A percentile compares a stretch with the other conserved stretches of the same genome.
These are phyloP conservation scores for Falco punctatus DNA, from an alignment of 2,113 vertebrate genomes.

Conservation along the genomic window DNA sequence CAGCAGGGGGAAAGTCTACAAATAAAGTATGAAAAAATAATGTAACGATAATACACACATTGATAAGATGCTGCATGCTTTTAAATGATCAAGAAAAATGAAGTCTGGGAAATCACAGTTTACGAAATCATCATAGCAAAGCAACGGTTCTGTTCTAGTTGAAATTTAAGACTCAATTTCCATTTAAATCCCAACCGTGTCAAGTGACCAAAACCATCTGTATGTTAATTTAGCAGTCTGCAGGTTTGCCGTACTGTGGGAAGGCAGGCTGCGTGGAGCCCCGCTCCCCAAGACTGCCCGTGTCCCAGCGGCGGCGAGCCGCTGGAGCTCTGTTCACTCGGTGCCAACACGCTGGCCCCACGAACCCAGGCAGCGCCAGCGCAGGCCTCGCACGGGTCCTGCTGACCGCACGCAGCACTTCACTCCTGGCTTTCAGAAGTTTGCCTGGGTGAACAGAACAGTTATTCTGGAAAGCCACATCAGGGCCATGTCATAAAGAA, in stretches of 20 bases:
- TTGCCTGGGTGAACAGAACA: not conserved
- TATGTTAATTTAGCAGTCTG: not conserved
- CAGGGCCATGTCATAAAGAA: not conserved
- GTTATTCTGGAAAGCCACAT: not conserved
- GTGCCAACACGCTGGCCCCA: fast-evolving
- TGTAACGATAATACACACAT: not conserved
- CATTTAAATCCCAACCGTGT: not conserved
- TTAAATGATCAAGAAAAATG: not conserved
- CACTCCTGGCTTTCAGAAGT: not conserved
- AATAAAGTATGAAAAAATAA: not conserved
- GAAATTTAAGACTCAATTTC: not conserved
- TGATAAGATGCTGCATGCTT: not conserved
- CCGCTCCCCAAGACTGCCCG: not conserved
- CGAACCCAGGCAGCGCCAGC: not conserved
- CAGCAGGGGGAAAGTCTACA: not conserved
- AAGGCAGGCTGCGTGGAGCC: not conserved
- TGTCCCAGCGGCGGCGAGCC: not conserved
- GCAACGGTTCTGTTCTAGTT: not conserved
- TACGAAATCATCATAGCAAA: not conserved
- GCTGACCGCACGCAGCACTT: not conserved
- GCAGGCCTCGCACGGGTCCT: fast-evolving
- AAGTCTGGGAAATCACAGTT: not conserved
- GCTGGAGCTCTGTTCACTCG: not conserved
- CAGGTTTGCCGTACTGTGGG: not conserved
- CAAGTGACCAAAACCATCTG: not conserved